These are phyloP conservation scores for Zosterops borbonicus DNA, from an alignment of 2,113 vertebrate genomes.

Conservation along the genomic window DNA sequence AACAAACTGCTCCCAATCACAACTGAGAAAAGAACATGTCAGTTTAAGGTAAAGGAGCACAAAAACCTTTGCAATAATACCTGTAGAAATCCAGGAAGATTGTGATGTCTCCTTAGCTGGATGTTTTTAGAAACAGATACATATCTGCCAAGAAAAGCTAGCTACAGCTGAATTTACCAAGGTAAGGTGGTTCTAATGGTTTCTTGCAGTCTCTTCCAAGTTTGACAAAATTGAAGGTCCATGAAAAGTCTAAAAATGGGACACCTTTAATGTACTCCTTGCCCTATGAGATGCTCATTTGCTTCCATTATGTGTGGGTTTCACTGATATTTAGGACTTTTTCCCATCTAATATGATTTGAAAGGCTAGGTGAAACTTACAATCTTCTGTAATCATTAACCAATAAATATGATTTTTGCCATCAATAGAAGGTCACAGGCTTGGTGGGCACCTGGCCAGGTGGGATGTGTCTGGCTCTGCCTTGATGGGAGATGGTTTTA, in stretches of 20 bases:
- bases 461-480: rapidly evolving
- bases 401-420: neutral
- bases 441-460: rapidly evolving
- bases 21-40: neutral
- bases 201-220: neutral
- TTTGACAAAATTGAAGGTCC: neutral
- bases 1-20: neutral
- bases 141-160: neutral
- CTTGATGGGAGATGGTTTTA: neutral
- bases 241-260: neutral
- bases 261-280: neutral
- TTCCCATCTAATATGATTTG: neutral
- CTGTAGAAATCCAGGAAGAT: neutral
- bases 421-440: rapidly evolving
- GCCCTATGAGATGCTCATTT: neutral
- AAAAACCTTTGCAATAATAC: neutral
- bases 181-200: neutral
- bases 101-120: neutral
- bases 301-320: neutral
- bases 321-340: neutral
- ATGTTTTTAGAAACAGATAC: neutral
- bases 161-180: neutral
- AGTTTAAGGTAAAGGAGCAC: neutral
- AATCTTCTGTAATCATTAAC: neutral
- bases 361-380: neutral